Base-by-base conservation (phyloP, 2,113 vertebrate species). In the Galbula dea region DNA sequence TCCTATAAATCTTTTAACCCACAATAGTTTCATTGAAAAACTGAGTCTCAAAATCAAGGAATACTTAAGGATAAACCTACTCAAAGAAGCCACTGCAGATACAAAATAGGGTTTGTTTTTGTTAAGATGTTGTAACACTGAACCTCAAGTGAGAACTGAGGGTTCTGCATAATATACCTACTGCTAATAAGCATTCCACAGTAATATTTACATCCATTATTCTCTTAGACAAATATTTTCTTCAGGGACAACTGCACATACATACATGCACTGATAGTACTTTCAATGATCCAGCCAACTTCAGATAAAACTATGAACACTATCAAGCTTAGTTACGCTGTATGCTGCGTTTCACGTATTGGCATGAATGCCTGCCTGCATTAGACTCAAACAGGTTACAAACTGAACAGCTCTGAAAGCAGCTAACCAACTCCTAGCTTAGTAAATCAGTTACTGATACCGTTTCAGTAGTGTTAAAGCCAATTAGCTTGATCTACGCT, bases 401-500 rank as follows among this genome's bases (percentile, higher is more conserved):
- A 37, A 66, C 4, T 4, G 15, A 57, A 36, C 14, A 24, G 13
- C 30, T 39, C 36, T 46, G 37, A 9, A 75, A 30, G 10, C 2
- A 2, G 41, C 19, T 41, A 29, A 61, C 19, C 46, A 32, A 30
- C 21, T 11, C 48, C 55, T 13, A 6, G 20, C 36, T 66, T 37
- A 21, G 39, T 1, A 59, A 39, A 72, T 49, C 48, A 36, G 32
- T 12, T n/a, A 12, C 52, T 23, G 76, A 12, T 23, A 11, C 34
- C 39, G 7, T 51, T 71, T 62, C 51, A 43, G 34, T 2, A 29
- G 4, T 2, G 9, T 13, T 34, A 57, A 24, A 61, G 46, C 49
- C 58, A 23, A 7, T 19, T 5, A 43, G 27, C 37, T 32, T 14
- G 17, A 29, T 39, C 67, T 37, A 11, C 0, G 0, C 21, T 11